These are phyloP conservation scores for Oeneis ivallda DNA, from an alignment of 2,888 invertebrate genomes.

Conservation along the genomic window DNA sequence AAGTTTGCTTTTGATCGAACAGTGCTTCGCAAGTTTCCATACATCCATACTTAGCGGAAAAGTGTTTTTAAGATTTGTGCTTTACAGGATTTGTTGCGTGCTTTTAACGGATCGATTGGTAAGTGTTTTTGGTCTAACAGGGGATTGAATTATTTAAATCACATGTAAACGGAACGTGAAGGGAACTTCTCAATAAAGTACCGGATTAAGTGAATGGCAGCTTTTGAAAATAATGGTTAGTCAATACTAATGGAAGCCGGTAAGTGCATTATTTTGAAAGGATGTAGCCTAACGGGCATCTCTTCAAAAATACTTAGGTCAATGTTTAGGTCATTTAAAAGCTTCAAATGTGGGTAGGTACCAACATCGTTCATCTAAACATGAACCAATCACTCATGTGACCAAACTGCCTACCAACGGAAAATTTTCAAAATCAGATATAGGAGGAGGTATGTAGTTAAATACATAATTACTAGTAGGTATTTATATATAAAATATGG, in stretches of 20 bases:
- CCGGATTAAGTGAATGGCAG: conserved; percentile 17
- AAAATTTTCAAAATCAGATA: background rate
- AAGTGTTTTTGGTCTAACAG: conserved; percentile 31
- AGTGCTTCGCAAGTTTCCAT: conserved; percentile 59
- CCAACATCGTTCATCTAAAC: too few species aligned
- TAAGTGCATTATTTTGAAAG: background rate
- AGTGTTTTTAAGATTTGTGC: conserved; percentile 57
- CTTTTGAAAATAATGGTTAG: background rate
- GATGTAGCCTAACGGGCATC: background rate
- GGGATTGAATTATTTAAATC: conserved; percentile 14
- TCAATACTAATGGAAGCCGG: background rate
- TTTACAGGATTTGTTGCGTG: conserved; percentile 68
- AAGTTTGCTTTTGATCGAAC: conserved; percentile 59
- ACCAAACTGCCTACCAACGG: background rate
- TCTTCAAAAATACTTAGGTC: too few species aligned
- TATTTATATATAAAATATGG: too few species aligned
- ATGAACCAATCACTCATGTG: too few species aligned
- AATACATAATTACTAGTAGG: too few species aligned
- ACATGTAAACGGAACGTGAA: conserved; percentile 21
- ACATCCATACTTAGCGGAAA: conserved; percentile 44
- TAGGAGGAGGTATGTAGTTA: too few species aligned
- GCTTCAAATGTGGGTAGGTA: too few species aligned
- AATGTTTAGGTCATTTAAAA: background rate
- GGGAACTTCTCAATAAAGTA: conserved; percentile 7
- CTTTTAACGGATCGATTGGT: conserved; percentile 44